Evolutionary conservation across 2,113 vertebrate genomes (phyloP), one percentile per base, ranked within the genome.

Genomic region (Bucco capensis): DNA sequence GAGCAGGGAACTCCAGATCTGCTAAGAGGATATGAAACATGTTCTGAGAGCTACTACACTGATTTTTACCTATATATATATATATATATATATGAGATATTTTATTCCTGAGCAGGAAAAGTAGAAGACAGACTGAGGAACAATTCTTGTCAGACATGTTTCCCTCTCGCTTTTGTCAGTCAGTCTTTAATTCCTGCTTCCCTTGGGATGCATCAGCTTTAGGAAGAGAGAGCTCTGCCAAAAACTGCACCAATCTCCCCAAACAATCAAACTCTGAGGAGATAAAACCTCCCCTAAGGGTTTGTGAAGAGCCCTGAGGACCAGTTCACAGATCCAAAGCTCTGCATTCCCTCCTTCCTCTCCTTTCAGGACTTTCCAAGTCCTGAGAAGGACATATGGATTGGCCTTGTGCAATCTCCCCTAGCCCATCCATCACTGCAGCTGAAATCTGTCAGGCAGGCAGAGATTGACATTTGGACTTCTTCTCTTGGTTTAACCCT

Each of bases 351-450:
- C 54, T 76, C 25, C 35, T 27, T 31, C 44, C 42, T 58, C 60
- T 37, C 56, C 75, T 64, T n/a, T n/a, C 62, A 79, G 60, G 77
- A 67, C 46, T 83, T 54, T 16, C 70, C 49, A 57, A 72, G 70
- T 13, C 46, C 42, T 1, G 2, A n/a, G 53, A 86, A 93, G 83
- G 88, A 83, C 5, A 0, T 14, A 81, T 2, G 60, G 76, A 72
- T 82, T 90, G 83, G 30, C 80, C 73, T 92, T 81, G 69, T 69
- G 65, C 91, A 81, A 40, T 69, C 49, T 75, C 73, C 83, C 65
- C 3, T 22, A 44, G 61, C 42, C 80, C 70, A 94, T 86, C 73
- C 90, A 86, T 94, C 83, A 91, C 57, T 0, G 0, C 25, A 46
- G 44, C 70, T 84, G 76, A 81, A 72, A 94, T 1, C 44, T 27